phyloP scores from a whole-genome alignment of 2,797 vertebrate genomes.

The Aeoliscus strigatus region DNA sequence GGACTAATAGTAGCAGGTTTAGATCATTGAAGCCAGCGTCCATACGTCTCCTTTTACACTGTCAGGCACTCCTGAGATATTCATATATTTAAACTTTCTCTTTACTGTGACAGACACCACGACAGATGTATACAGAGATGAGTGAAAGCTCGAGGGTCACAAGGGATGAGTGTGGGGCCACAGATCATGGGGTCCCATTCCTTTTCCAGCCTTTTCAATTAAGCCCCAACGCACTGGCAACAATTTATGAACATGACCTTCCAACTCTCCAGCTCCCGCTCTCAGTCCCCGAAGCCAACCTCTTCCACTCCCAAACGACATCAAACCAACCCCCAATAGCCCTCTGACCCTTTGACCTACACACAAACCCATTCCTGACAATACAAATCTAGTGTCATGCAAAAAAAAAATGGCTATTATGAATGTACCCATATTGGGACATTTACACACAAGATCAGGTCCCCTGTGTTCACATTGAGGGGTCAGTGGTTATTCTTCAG shows the following conservation, averaged over 20 bases:
- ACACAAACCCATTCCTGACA: conserved; percentile 43
- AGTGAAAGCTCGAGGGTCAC: conserved; percentile 59
- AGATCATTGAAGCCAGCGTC: no score
- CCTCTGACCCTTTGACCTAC: conserved; percentile 61
- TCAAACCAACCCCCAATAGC: conserved; percentile 57
- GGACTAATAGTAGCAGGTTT: no score
- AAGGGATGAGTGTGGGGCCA: conserved; percentile 45
- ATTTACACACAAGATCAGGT: conserved; percentile 15
- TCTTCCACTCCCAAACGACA: conserved; percentile 57
- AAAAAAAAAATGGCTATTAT: conserved; percentile 52
- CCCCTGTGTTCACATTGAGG: conserved; percentile 72
- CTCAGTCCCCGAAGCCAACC: conserved; percentile 57
- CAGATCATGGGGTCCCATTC: conserved; percentile 68
- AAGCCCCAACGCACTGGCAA: conserved; percentile 59
- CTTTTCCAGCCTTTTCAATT: conserved; percentile 73
- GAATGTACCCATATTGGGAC: conserved; percentile 31
- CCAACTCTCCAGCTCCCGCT: conserved; percentile 65
- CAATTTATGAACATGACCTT: conserved; percentile 78
- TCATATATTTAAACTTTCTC: neutral
- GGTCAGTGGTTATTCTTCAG: conserved; percentile 83
- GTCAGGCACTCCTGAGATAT: neutral
- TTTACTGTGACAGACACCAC: conserved; percentile 26
- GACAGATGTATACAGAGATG: conserved; percentile 51
- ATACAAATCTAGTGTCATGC: conserved; percentile 44
- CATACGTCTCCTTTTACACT: no score